Evolutionary conservation across 2,797 vertebrate genomes (phyloP).

Genomic region (Cetoscarus ocellatus): DNA sequence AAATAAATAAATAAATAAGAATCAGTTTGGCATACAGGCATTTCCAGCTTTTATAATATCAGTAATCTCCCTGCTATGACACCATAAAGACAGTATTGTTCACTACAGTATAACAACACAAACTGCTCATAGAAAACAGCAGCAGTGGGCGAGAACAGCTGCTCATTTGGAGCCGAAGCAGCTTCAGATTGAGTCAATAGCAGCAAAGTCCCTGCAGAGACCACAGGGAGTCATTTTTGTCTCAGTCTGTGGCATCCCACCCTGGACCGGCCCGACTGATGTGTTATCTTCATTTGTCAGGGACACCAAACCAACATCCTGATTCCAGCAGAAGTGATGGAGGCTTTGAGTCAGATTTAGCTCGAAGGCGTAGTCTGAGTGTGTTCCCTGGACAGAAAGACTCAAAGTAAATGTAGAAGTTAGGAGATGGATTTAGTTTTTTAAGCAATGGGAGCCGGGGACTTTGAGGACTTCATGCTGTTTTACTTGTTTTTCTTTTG

Average conservation of each 20-base stretch:
- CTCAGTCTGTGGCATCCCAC: not conserved
- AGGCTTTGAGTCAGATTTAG: conserved; percentile 3
- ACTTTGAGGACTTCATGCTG: not conserved
- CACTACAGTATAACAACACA: not conserved
- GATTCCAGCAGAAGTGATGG: conserved; percentile 6
- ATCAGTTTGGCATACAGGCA: too few species aligned
- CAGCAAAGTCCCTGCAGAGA: conserved; percentile 29
- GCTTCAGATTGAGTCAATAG: conserved; percentile 30
- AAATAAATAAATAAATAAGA: too few species aligned
- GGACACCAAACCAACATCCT: conserved; percentile 5
- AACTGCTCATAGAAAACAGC: conserved; percentile 11
- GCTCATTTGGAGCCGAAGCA: conserved; percentile 35
- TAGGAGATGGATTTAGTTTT: conserved; percentile 19
- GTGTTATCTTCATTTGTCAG: conserved; percentile 26
- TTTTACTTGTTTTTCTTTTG: not conserved
- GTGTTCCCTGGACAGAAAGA: conserved; percentile 11
- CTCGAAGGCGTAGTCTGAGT: not conserved
- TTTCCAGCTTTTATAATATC: too few species aligned
- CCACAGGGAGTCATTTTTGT: conserved; percentile 31
- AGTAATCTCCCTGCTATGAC: too few species aligned
- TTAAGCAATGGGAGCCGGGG: not conserved
- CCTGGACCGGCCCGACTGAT: not conserved
- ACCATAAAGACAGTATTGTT: too few species aligned
- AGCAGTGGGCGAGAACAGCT: conserved; percentile 13
- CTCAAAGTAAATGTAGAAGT: conserved; percentile 26